A percentile compares a stretch with the other conserved stretches of the same genome.
Evolutionary conservation across 2,797 vertebrate genomes (phyloP).

Genomic region (Australoheros facetus): DNA sequence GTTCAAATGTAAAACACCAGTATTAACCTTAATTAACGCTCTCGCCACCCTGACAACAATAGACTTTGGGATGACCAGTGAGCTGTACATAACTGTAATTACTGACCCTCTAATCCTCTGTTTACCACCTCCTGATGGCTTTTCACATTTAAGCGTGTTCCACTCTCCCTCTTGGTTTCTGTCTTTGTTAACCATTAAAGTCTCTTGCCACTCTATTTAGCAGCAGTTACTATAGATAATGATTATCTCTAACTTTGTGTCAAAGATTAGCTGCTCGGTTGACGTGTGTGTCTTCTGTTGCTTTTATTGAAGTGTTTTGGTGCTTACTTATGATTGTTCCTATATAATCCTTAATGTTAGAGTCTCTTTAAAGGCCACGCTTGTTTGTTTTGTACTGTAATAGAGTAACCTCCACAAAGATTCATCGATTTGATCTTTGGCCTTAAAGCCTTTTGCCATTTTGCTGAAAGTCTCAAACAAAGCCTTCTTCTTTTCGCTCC

Average conservation of each 20-base stretch:
- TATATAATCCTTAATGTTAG: conserved; percentile 4
- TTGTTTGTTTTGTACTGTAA: conserved; percentile 50
- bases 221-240: conserved; percentile 21
- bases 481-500: background rate
- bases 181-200: conserved; percentile 3
- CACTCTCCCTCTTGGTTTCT: conserved; percentile 7
- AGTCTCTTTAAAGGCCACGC: conserved; percentile 36
- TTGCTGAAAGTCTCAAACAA: background rate
- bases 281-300: background rate
- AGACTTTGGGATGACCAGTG: conserved; percentile 34
- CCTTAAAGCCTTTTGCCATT: conserved; percentile 41
- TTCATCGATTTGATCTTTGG: conserved; percentile 16
- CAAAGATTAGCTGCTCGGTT: background rate
- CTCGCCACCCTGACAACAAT: conserved; percentile 34
- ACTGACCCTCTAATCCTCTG: conserved; percentile 57
- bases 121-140: conserved; percentile 41
- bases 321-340: background rate
- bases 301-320: background rate
- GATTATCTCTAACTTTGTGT: conserved; percentile 14
- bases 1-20: conserved; percentile 49
- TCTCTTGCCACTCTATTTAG: background rate
- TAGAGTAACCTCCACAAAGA: conserved; percentile 14
- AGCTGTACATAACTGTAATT: conserved; percentile 63
- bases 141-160: conserved; percentile 21
- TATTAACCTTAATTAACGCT: conserved; percentile 30